These are phyloP conservation scores for Drosophila sechellia DNA, from an alignment of 1,140 invertebrate genomes.

Conservation along the genomic window DNA sequence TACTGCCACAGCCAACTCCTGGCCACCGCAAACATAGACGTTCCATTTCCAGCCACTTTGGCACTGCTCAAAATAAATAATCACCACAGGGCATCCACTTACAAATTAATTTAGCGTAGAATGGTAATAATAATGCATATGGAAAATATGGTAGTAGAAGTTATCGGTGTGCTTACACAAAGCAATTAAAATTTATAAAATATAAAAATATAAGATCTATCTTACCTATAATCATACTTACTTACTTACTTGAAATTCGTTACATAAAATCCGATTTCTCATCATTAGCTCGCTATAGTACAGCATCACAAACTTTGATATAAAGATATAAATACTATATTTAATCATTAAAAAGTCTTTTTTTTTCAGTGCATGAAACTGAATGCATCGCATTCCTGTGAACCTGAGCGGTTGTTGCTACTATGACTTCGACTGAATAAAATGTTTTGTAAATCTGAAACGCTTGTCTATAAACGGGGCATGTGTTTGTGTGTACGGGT, in stretches of 20 bases:
- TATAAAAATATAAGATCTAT: too few species aligned
- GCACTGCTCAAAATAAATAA: slow-evolving; percentile 15
- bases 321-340: too few species aligned
- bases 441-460: slow-evolving; percentile 82
- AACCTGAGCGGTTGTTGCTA: slow-evolving; percentile 44
- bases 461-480: slow-evolving; percentile 44
- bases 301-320: too few species aligned
- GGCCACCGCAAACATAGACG: slow-evolving; percentile 52
- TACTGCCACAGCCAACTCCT: background rate
- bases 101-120: background rate
- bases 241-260: too few species aligned
- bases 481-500: slow-evolving; percentile 1
- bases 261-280: too few species aligned
- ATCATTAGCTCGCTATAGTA: too few species aligned
- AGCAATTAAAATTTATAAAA: too few species aligned
- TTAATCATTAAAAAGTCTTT: background rate
- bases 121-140: too few species aligned
- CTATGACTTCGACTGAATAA: slow-evolving; percentile 63
- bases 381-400: slow-evolving; percentile 2
- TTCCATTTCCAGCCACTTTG: slow-evolving; percentile 31
- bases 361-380: slow-evolving; percentile 6
- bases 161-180: too few species aligned
- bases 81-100: background rate
- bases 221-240: too few species aligned
- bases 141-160: too few species aligned